A percentile compares a stretch with the other conserved stretches of the same genome.
Evolutionary conservation across 1,140 invertebrate genomes (phyloP).

Genomic region (Lithobius niger): DNA sequence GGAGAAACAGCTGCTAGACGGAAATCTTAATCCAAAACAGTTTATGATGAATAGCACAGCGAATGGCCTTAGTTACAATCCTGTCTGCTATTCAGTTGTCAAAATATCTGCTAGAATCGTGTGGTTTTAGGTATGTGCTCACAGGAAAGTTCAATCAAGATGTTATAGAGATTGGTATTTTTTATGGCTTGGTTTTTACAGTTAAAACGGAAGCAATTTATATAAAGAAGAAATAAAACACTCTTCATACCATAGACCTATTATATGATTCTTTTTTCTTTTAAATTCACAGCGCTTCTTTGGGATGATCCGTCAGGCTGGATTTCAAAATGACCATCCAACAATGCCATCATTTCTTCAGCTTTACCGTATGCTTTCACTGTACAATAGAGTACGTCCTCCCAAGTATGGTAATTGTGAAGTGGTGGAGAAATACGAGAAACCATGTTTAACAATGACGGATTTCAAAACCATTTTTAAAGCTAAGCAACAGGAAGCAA

Average conservation of each 20-base stretch:
- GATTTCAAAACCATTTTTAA: neutral
- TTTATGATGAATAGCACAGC: neutral
- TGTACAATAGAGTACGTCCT: neutral
- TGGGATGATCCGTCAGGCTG: slow-evolving; percentile 9
- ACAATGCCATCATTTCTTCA: slow-evolving; percentile 11
- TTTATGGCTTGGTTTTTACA: neutral
- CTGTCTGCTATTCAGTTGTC: slow-evolving; percentile 4
- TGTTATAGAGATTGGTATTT: slow-evolving; percentile 4
- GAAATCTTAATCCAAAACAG: neutral
- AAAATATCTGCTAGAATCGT: neutral
- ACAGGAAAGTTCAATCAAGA: slow-evolving; percentile 12
- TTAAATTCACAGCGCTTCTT: slow-evolving; percentile 11
- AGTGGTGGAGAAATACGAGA: neutral
- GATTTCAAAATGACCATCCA: slow-evolving; percentile 9
- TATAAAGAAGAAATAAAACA: neutral
- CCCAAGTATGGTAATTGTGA: neutral
- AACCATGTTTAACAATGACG: neutral
- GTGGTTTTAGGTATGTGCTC: slow-evolving; percentile 8
- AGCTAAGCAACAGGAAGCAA: neutral
- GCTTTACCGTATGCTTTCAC: slow-evolving; percentile 10
- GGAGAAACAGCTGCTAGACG: neutral
- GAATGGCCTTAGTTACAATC: slow-evolving; percentile 3
- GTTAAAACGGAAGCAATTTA: neutral
- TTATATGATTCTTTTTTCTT: neutral
- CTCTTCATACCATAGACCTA: neutral